Evolutionary conservation across 1,140 invertebrate species (phyloP).

Genomic region (Yoshiicerus persimilis): DNA sequence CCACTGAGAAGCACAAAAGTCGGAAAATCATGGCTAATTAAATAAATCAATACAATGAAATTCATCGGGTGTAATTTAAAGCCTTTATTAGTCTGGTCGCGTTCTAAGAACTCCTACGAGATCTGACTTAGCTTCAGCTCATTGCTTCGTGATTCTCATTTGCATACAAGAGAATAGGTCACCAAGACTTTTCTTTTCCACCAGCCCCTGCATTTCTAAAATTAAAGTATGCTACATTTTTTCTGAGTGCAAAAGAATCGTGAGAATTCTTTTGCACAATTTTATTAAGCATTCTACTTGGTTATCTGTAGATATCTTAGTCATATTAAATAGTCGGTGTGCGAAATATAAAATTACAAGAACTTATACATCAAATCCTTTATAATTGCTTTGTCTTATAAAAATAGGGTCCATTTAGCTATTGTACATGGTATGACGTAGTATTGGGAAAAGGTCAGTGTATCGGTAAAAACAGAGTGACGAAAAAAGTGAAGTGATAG

Average conservation of each 20-base stretch:
- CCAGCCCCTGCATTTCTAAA: not conserved
- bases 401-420: not conserved
- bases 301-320: too few species aligned
- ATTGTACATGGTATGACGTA: not conserved
- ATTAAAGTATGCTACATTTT: not conserved
- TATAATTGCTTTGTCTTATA: too few species aligned
- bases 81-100: not conserved
- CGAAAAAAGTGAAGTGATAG: not conserved
- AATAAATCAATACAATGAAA: conserved; percentile 42
- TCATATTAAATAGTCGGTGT: too few species aligned
- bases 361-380: too few species aligned
- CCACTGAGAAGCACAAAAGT: not conserved
- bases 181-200: not conserved
- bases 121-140: conserved; percentile 4
- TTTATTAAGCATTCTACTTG: too few species aligned
- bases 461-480: not conserved
- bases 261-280: too few species aligned
- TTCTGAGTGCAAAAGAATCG: not conserved
- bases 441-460: not conserved
- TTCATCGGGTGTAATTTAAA: conserved; percentile 26
- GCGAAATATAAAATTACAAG: too few species aligned
- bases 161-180: conserved; percentile 11
- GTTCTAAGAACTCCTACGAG: not conserved
- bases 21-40: conserved; percentile 39
- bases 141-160: conserved; percentile 3